Percentiles rank a stretch among this genome's conserved stretches.
phyloP scores from a whole-genome alignment of 2,113 vertebrate species.

The Macrotis lagotis region DNA sequence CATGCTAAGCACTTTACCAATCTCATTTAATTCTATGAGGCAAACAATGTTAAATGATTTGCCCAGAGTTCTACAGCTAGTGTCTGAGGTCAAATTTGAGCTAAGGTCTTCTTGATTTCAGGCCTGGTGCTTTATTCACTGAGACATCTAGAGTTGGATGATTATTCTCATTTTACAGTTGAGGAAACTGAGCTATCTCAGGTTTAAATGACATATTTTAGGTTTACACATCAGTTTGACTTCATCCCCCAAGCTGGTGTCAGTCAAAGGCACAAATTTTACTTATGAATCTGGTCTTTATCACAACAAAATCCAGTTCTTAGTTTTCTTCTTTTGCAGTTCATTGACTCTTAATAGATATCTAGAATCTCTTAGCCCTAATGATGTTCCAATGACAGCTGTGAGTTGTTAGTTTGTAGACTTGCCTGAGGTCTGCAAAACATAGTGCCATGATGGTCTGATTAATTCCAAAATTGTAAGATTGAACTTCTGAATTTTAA shows the following conservation, averaged over 20 bases:
- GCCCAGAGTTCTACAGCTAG: too few species aligned
- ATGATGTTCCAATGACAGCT: slow-evolving; percentile 15
- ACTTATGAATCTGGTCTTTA: slow-evolving; percentile 40
- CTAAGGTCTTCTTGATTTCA: neutral
- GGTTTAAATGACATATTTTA: neutral
- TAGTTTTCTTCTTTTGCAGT: slow-evolving; percentile 57
- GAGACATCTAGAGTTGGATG: neutral
- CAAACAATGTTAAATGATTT: neutral
- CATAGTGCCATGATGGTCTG: neutral
- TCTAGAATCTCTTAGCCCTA: slow-evolving; percentile 6
- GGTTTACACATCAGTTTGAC: neutral
- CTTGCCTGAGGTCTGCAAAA: slow-evolving; percentile 39
- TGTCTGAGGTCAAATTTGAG: neutral
- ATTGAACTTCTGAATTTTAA: slow-evolving; percentile 54
- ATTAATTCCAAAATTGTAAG: slow-evolving; percentile 51
- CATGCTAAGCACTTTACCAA: neutral
- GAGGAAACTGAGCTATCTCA: neutral
- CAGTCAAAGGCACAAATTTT: slow-evolving; percentile 15
- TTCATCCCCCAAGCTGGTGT: neutral
- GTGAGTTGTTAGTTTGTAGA: slow-evolving; percentile 8
- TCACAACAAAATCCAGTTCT: slow-evolving; percentile 43
- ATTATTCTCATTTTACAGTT: neutral
- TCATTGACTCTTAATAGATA: slow-evolving; percentile 40
- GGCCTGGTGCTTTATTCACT: neutral
- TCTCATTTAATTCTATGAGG: neutral